Conservation (phyloP, 2,888 invertebrate genomes). For the Cryptophagus acutangulus region DNA sequence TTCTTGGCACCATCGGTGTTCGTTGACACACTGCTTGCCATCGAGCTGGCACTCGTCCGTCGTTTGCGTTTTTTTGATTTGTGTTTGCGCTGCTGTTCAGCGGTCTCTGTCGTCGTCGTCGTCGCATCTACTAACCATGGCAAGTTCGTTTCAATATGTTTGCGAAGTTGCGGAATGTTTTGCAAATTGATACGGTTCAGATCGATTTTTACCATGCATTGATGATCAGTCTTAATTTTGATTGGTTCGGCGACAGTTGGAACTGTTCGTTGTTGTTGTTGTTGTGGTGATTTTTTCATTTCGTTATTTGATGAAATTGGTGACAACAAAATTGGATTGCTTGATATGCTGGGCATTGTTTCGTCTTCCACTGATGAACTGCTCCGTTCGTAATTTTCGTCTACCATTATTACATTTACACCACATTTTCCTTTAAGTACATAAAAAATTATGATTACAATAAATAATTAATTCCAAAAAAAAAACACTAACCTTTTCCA, state of each 20-base stretch:
- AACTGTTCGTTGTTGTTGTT: no score
- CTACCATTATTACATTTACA: constrained; percentile 61
- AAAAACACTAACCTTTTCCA: constrained; percentile 26
- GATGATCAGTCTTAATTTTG: constrained; percentile 49
- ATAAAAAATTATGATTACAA: no score
- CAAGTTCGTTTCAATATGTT: constrained; percentile 25
- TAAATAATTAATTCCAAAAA: constrained; percentile 1
- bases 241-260: constrained; percentile 28
- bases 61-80: constrained; percentile 45
- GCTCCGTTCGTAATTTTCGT: constrained; percentile 55
- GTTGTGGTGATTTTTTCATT: constrained; percentile 26
- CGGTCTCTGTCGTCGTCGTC: no score
- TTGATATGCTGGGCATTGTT: constrained; percentile 33
- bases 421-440: constrained; percentile 54
- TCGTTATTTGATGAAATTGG: constrained; percentile 37
- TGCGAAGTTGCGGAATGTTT: no score
- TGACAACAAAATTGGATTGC: constrained; percentile 37
- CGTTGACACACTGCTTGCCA: constrained; percentile 41
- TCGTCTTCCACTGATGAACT: constrained; percentile 47
- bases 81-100: constrained; percentile 24
- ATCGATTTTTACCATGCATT: constrained; percentile 33
- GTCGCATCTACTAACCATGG: no score
- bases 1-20: constrained; percentile 10
- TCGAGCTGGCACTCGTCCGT: constrained; percentile 45
- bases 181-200: constrained; percentile 48